phyloP scores from a whole-genome alignment of 2,113 vertebrate species.

The Xenopus laevis region DNA sequence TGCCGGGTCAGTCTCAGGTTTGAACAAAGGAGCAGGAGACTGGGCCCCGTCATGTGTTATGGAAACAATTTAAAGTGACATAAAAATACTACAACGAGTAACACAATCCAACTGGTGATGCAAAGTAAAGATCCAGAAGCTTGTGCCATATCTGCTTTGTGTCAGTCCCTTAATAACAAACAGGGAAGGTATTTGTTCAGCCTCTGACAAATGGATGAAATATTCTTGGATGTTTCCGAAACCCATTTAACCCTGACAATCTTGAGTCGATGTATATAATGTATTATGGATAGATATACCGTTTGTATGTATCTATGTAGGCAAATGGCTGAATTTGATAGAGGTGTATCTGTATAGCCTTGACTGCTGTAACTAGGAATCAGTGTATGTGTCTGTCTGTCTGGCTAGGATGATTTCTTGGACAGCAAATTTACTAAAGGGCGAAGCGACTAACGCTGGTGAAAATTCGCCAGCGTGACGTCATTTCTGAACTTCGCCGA shows the following conservation, averaged over 20 bases:
- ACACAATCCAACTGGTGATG: slow-evolving; percentile 1
- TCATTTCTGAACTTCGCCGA: too few species aligned
- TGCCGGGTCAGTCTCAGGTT: slow-evolving; percentile 3
- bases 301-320: too few species aligned
- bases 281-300: too few species aligned
- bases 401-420: too few species aligned
- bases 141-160: slow-evolving; percentile 3
- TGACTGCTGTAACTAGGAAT: too few species aligned
- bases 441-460: too few species aligned
- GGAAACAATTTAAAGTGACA: neutral
- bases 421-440: too few species aligned
- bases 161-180: slow-evolving; percentile 2
- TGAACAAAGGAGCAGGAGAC: neutral
- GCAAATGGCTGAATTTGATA: too few species aligned
- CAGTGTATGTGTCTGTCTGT: too few species aligned
- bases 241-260: neutral
- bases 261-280: too few species aligned
- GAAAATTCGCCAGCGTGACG: too few species aligned
- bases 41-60: neutral
- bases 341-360: too few species aligned
- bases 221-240: neutral
- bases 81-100: neutral
- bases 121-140: neutral
- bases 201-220: neutral
- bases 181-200: neutral